Conservation (phyloP, 2,797 vertebrate genomes). For the Ctenopoma kingsleyae region DNA sequence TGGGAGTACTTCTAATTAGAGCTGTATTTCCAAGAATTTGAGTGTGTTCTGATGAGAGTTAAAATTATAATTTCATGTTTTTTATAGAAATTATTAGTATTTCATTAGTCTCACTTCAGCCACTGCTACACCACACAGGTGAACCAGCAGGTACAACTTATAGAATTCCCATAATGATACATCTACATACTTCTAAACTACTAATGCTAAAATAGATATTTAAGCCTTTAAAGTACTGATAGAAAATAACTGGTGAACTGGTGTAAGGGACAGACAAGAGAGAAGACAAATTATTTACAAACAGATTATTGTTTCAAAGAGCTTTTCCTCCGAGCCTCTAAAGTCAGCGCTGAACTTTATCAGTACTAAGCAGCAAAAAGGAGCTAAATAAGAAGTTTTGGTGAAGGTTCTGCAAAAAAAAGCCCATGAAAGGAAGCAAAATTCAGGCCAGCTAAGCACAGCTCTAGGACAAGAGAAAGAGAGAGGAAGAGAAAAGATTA, state of each 20-base stretch:
- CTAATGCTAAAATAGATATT: not conserved
- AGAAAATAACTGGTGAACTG: not conserved
- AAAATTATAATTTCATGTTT: conserved; percentile 8
- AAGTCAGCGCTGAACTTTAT: conserved; percentile 40
- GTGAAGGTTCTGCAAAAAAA: conserved; percentile 37
- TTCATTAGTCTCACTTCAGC: not conserved
- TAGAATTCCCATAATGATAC: not conserved
- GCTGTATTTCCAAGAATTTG: not conserved
- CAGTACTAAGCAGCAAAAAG: conserved; percentile 19
- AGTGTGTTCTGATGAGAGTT: conserved; percentile 2
- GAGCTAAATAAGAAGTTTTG: conserved; percentile 20
- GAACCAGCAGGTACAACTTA: not conserved
- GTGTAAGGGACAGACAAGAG: not conserved
- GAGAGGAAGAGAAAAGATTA: conserved; percentile 16
- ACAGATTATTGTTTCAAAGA: not conserved
- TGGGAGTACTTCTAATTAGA: conserved; percentile 32
- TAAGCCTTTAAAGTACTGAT: not conserved
- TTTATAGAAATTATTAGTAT: conserved; percentile 14
- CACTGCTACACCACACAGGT: not conserved
- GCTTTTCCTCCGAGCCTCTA: not conserved
- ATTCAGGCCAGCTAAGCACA: conserved; percentile 33
- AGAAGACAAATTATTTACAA: not conserved
- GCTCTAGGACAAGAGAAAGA: conserved; percentile 26
- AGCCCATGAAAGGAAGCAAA: conserved; percentile 28
- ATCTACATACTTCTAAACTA: not conserved